Evolutionary conservation across 2,113 vertebrate species (phyloP), one percentile per base, ranked within the genome.

Genomic region (Eulemur macaco): DNA sequence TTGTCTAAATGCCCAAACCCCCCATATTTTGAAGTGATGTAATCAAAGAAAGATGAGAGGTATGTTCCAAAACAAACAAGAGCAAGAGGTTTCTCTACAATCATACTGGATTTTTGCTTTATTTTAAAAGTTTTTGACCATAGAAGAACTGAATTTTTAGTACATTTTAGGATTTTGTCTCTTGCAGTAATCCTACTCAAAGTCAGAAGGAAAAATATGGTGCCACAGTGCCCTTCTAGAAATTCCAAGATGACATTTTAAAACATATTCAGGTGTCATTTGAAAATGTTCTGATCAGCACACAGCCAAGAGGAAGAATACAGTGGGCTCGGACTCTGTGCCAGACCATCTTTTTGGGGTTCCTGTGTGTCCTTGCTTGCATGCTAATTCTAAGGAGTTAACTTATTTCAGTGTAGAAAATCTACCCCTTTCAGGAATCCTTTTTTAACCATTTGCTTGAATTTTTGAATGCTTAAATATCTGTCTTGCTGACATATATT

Each of bases 401-500:
- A 5, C 20, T 93, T 84, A 52, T 78, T 66, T 63, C 63, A 71
- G 8, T 11, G 3, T 42, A 78, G 34, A 96, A 29, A 21, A 29
- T 15, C 63, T 87, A 78, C 82, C 9, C 31, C 17, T 37, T 85
- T 93, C 13, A n/a, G 56, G 29, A 6, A 5, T 0, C 18, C 50
- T 42, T 73, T 76, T 80, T 83, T 29, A 81, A 89, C 37, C 1
- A 85, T 93, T 97, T 95, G 14, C 14, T 91, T 93, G 27, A 80
- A 60, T 37, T 89, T 1, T 20, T 89, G 23, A 84, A 54, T 85
- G 21, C 21, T 81, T 69, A 93, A 88, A 42, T 81, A 78, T 39
- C 23, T 91, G 31, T 58, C 69, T 42, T 58, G 39, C 5, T 66
- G 21, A 66, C 50, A 37, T 89, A 74, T 52, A 18, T 78, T 95